phyloP scores from a whole-genome alignment of 2,113 vertebrate genomes.

The Todiramphus chloris region DNA sequence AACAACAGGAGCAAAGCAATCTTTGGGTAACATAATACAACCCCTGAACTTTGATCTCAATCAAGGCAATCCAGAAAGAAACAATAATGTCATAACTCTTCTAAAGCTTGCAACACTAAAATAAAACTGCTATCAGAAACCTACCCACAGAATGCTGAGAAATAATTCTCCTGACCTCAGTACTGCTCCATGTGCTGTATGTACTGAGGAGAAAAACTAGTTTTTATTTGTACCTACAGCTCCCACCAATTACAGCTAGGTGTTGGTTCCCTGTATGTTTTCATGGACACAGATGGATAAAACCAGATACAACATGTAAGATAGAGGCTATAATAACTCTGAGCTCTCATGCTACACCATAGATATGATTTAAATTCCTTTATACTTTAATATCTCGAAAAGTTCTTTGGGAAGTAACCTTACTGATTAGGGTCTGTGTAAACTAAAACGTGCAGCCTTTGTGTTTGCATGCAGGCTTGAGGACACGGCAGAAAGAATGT shows the following conservation, averaged over 20 bases:
- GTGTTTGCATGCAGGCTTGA: neutral
- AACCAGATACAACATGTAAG: neutral
- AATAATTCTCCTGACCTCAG: neutral
- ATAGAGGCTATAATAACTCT: neutral
- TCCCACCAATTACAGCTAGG: neutral
- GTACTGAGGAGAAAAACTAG: neutral
- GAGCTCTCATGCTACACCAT: neutral
- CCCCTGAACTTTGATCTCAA: conserved; percentile 21
- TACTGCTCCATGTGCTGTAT: conserved; percentile 14
- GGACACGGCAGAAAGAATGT: neutral
- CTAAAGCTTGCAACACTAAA: neutral
- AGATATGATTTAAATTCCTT: neutral
- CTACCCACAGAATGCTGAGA: neutral
- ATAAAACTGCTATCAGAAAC: neutral
- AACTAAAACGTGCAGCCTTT: neutral
- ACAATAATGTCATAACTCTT: neutral
- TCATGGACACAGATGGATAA: conserved; percentile 6
- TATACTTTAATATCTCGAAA: neutral
- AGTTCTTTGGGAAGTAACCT: neutral
- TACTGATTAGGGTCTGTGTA: neutral
- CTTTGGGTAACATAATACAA: neutral
- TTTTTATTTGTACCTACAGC: conserved; percentile 38
- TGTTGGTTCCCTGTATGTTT: conserved; percentile 8
- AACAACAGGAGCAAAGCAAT: neutral
- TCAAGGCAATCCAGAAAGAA: neutral